These are phyloP conservation scores for Salvelinus namaycush DNA, from an alignment of 2,113 vertebrate species.

Conservation along the genomic window DNA sequence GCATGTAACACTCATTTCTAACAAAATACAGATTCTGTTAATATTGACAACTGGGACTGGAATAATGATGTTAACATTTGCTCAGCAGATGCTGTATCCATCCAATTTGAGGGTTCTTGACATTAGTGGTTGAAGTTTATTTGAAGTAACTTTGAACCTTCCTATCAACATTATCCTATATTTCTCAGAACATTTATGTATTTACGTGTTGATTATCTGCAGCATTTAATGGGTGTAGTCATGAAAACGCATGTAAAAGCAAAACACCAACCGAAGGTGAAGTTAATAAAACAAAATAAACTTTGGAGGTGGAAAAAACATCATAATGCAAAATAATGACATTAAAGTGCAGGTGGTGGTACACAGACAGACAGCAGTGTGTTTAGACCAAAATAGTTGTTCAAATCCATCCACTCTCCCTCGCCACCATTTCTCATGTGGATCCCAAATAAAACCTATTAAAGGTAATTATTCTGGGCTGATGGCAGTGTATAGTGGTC, in stretches of 20 bases:
- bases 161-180: neutral
- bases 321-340: slow-evolving; percentile 74
- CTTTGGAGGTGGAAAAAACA: slow-evolving; percentile 58
- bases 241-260: slow-evolving; percentile 40
- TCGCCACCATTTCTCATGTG: slow-evolving; percentile 69
- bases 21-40: neutral
- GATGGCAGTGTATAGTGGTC: slow-evolving; percentile 83
- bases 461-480: slow-evolving; percentile 85
- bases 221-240: neutral
- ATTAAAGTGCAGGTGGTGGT: slow-evolving; percentile 61
- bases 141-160: neutral
- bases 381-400: slow-evolving; percentile 81
- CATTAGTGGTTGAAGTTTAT: neutral
- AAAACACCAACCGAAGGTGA: slow-evolving; percentile 38
- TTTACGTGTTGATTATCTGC: neutral
- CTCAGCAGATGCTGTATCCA: neutral
- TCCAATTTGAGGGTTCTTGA: neutral
- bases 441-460: slow-evolving; percentile 86
- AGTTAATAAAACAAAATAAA: slow-evolving; percentile 31
- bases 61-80: neutral
- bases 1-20: neutral
- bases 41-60: too few relatives aligned
- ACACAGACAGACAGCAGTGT: slow-evolving; percentile 54
- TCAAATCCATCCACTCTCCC: slow-evolving; percentile 74
- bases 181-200: neutral